Conservation (phyloP, 2,888 invertebrate genomes). For the Euplagia quadripunctaria region DNA sequence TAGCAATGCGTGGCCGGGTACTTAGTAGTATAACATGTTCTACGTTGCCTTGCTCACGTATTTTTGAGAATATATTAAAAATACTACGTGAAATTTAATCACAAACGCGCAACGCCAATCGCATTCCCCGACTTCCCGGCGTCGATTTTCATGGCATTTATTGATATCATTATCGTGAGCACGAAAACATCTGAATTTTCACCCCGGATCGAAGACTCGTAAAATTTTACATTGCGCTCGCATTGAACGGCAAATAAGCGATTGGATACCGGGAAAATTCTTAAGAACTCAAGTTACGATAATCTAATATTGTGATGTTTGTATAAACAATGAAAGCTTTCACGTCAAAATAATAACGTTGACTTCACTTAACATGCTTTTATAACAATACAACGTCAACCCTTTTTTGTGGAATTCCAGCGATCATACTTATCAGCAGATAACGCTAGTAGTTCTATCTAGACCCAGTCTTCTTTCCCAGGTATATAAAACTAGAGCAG, state of each 20-base stretch:
- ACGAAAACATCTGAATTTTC: constrained; percentile 35
- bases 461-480: too few relatives aligned
- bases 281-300: not conserved
- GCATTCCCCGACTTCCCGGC: constrained; percentile 1
- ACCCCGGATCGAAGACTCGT: constrained; percentile 25
- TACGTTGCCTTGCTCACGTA: not conserved
- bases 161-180: constrained; percentile 42
- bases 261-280: constrained; percentile 12
- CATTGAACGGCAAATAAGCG: constrained; percentile 16
- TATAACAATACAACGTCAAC: too few relatives aligned
- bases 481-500: too few relatives aligned
- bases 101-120: not conserved
- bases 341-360: not conserved
- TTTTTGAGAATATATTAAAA: not conserved
- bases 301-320: constrained; percentile 1
- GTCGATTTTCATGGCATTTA: constrained; percentile 3
- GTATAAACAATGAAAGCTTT: not conserved
- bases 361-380: not conserved
- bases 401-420: too few relatives aligned
- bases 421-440: too few relatives aligned
- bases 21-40: too few relatives aligned
- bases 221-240: constrained; percentile 33
- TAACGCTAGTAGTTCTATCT: too few relatives aligned
- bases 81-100: not conserved
- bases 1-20: too few relatives aligned